These are phyloP conservation scores for Lucilia cuprina DNA, from an alignment of 1,140 invertebrate genomes.

Conservation along the genomic window DNA sequence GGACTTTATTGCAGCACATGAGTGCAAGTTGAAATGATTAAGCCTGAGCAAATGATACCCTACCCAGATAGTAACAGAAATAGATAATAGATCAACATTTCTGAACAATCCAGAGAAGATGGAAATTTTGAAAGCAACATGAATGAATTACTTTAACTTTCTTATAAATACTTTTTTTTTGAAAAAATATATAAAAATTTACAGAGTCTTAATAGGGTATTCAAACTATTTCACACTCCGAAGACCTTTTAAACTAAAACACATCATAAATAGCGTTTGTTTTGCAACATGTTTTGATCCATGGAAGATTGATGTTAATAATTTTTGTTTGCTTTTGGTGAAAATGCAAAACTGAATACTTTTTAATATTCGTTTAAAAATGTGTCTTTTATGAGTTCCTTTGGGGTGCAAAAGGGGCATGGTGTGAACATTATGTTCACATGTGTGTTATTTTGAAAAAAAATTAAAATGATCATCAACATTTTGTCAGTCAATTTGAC, in stretches of 20 bases:
- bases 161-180: too few species aligned
- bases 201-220: background rate
- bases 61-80: background rate
- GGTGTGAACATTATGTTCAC: slow-evolving; percentile 61
- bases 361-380: background rate
- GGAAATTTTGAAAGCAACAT: too few species aligned
- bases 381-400: background rate
- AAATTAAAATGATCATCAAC: too few species aligned
- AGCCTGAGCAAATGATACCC: background rate
- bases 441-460: slow-evolving; percentile 45
- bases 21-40: background rate
- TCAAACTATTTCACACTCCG: background rate
- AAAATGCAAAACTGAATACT: slow-evolving; percentile 25
- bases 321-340: background rate
- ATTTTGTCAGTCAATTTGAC: too few species aligned
- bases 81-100: too few species aligned
- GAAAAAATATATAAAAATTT: too few species aligned
- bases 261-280: background rate
- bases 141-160: too few species aligned
- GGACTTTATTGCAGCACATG: background rate
- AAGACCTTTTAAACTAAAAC: background rate
- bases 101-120: too few species aligned
- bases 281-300: slow-evolving; percentile 49
- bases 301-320: slow-evolving; percentile 61
- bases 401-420: slow-evolving; percentile 40